Evolutionary conservation across 2,797 vertebrate species (phyloP).

Genomic region (Triplophysa bombifrons): DNA sequence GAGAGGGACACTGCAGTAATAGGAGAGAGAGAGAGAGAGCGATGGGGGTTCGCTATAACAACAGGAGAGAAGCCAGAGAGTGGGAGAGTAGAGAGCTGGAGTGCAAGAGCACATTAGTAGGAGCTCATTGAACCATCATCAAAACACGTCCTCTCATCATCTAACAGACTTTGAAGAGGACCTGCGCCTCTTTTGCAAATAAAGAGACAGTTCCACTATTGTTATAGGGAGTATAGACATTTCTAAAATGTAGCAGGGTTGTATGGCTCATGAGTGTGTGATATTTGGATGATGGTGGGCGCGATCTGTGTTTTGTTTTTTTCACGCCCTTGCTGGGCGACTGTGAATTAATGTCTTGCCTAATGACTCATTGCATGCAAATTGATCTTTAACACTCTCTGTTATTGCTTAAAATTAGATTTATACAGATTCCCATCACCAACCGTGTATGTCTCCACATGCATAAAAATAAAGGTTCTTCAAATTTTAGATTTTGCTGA

Average conservation of each 20-base stretch:
- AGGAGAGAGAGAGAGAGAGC: slow-evolving; percentile 46
- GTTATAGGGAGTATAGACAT: neutral
- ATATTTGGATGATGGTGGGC: slow-evolving; percentile 33
- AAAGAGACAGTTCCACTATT: slow-evolving; percentile 3
- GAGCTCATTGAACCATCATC: slow-evolving; percentile 35
- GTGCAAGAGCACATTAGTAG: slow-evolving; percentile 32
- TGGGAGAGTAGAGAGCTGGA: neutral
- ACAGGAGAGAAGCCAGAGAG: slow-evolving; percentile 43
- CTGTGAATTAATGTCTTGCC: slow-evolving; percentile 45
- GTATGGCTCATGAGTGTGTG: slow-evolving; percentile 39
- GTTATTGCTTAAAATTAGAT: neutral
- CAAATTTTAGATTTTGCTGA: neutral
- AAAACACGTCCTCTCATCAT: slow-evolving; percentile 35
- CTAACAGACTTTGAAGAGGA: slow-evolving; percentile 35
- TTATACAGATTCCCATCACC: neutral
- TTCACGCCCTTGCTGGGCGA: slow-evolving; percentile 35
- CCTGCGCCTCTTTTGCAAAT: slow-evolving; percentile 15
- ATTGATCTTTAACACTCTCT: slow-evolving; percentile 25
- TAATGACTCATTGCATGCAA: slow-evolving; percentile 43
- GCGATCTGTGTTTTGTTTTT: slow-evolving; percentile 43
- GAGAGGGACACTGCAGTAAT: slow-evolving; percentile 61
- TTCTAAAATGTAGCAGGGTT: slow-evolving; percentile 1
- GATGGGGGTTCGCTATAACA: slow-evolving; percentile 32
- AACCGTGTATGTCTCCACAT: neutral
- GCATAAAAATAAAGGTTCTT: neutral